These are phyloP conservation scores for Anniella stebbinsi DNA, from an alignment of 2,797 vertebrate genomes.

Conservation along the genomic window DNA sequence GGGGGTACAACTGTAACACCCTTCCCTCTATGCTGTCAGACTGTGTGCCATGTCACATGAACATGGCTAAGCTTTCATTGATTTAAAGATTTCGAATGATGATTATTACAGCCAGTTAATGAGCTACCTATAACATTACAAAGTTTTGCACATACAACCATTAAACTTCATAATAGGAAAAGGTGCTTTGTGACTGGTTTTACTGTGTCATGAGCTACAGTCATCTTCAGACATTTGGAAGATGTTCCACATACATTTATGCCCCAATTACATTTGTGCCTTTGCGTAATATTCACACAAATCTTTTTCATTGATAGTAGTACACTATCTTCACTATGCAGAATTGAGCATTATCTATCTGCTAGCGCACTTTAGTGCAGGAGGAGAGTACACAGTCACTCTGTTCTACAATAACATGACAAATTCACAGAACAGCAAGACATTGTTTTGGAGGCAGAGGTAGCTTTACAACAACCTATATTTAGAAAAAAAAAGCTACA, in stretches of 20 bases:
- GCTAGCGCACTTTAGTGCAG: not conserved
- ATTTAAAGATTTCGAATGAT: slow-evolving; percentile 30
- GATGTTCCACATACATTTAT: not conserved
- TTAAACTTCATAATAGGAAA: not conserved
- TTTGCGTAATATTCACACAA: not conserved
- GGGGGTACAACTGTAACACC: not conserved
- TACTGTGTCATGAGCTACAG: not conserved
- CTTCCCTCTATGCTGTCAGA: not conserved
- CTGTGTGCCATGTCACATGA: not conserved
- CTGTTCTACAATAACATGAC: not conserved
- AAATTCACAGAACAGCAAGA: not conserved
- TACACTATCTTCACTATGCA: not conserved
- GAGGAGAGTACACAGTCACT: too few species aligned
- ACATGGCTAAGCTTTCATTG: not conserved
- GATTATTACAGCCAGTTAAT: not conserved
- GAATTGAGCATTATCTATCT: not conserved
- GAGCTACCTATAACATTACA: not conserved
- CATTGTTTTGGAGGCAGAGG: not conserved
- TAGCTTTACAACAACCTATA: not conserved
- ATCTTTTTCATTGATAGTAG: not conserved
- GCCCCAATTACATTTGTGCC: not conserved
- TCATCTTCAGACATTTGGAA: not conserved
- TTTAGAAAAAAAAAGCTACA: not conserved
- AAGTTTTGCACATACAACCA: not conserved
- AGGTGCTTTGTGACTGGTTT: not conserved